phyloP scores from a whole-genome alignment of 2,113 vertebrate genomes.

The Gulo gulo region DNA sequence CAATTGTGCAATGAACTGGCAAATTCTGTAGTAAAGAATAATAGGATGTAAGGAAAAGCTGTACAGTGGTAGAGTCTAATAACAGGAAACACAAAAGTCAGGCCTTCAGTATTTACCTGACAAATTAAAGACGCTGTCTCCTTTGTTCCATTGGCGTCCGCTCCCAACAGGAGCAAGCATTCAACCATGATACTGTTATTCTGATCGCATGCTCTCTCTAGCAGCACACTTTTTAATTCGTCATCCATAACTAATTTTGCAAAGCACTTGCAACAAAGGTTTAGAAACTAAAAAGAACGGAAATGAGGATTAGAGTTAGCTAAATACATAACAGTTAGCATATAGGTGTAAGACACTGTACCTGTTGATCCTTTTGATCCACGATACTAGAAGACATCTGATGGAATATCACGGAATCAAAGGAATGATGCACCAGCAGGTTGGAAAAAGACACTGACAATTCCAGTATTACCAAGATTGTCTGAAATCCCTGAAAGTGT shows the following conservation, averaged over 20 bases:
- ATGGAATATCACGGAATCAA: conserved; percentile 91
- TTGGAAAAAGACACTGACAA: conserved; percentile 87
- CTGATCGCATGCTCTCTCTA: conserved; percentile 91
- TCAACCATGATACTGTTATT: conserved; percentile 89
- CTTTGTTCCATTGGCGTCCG: conserved; percentile 90
- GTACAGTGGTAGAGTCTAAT: not conserved
- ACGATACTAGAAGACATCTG: conserved; percentile 85
- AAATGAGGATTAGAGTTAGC: conserved; percentile 37
- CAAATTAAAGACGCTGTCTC: conserved; percentile 91
- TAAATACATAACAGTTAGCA: not conserved
- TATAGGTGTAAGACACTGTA: conserved; percentile 57
- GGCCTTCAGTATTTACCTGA: conserved; percentile 84
- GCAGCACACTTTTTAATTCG: conserved; percentile 88
- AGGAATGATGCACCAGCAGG: conserved; percentile 88
- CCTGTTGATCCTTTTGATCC: conserved; percentile 84
- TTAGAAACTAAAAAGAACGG: conserved; percentile 85
- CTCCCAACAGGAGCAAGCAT: conserved; percentile 92
- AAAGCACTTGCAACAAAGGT: conserved; percentile 90
- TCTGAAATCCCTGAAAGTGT: conserved; percentile 88
- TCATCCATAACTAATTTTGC: conserved; percentile 88
- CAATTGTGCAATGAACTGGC: not conserved
- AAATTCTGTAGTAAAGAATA: not conserved
- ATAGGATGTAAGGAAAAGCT: not conserved
- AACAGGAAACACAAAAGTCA: not conserved
- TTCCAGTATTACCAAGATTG: conserved; percentile 88